Base-by-base conservation (phyloP, 1,140 invertebrate species). In the Megathymus violae region DNA sequence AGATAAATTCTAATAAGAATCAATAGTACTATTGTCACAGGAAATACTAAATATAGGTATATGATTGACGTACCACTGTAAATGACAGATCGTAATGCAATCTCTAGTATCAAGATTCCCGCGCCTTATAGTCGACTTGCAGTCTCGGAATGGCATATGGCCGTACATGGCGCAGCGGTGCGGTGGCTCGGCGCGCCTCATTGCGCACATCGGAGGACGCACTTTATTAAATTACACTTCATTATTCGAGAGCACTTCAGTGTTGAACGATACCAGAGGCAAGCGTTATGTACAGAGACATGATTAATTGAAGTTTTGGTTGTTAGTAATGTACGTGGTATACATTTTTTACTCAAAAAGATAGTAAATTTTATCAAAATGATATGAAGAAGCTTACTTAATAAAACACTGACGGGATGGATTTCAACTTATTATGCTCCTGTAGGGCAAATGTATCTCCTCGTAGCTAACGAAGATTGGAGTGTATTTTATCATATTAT, bases 181-280 rank as follows among this genome's bases (percentile, higher is more conserved):
- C 50, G 54, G 68, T 61, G 67, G 63, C 64, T 66, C 54, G 68
- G 52, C 43, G 27, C 68, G 64, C 38, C 70, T 71, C 74, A 77
- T 77, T 73, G 75, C 69, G 47, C 65, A 40, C 66, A 58, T 59
- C 64, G 59, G 64, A 48, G 17, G 9, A 15, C 50, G 47, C 74
- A 63, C 71, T 69, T 68, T 65, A 71, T 69, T 67, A 67, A 61
- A 75, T 69, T 70, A 69, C 74, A 74, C 67, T 77, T 70, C 46
- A 71, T 71, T 70, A 73, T 58, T 59, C 52, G 43, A 63, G 31
- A 11, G 44, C 51, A 47, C 16, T 19, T 22, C 31, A 41, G 46
- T 40, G 36, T 61, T 48, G 19, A 50, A 25, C 11, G 40, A 44
- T 58, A 58, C 27, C 10, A 27, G 46, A 48, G 22, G 46, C 11